Evolutionary conservation across 2,797 vertebrate species (phyloP).

Genomic region (Crocodylus rhombifer): DNA sequence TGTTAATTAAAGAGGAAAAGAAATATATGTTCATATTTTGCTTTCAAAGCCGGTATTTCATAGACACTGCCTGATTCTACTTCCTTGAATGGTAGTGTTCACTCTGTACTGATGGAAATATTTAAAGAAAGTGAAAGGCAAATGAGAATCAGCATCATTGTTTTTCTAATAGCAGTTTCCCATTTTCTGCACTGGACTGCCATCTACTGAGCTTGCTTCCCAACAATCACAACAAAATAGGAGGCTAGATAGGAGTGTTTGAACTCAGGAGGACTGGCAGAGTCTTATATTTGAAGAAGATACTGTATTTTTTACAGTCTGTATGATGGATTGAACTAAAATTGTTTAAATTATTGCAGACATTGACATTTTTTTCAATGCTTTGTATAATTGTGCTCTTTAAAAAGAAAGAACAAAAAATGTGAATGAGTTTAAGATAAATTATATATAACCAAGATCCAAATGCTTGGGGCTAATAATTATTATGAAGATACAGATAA

Average conservation of each 20-base stretch:
- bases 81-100: neutral
- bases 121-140: fast-evolving
- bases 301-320: neutral
- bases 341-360: fast-evolving
- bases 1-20: neutral
- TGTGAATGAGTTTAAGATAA: too few relatives aligned
- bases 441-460: fast-evolving
- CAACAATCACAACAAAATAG: neutral
- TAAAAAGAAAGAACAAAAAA: neutral
- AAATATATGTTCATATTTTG: neutral
- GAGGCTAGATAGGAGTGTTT: neutral
- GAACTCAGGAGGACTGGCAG: fast-evolving
- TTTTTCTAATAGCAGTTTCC: fast-evolving
- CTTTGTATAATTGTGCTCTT: fast-evolving
- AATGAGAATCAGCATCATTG: fast-evolving
- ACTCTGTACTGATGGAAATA: neutral
- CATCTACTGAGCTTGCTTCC: conserved; percentile 9
- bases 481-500: neutral
- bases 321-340: neutral
- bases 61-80: fast-evolving
- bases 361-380: fast-evolving
- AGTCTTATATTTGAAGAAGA: fast-evolving
- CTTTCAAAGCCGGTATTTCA: neutral
- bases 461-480: neutral
- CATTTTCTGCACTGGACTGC: conserved; percentile 18